phyloP scores from a whole-genome alignment of 2,888 invertebrate genomes.

The Aspidiotus rigidus region DNA sequence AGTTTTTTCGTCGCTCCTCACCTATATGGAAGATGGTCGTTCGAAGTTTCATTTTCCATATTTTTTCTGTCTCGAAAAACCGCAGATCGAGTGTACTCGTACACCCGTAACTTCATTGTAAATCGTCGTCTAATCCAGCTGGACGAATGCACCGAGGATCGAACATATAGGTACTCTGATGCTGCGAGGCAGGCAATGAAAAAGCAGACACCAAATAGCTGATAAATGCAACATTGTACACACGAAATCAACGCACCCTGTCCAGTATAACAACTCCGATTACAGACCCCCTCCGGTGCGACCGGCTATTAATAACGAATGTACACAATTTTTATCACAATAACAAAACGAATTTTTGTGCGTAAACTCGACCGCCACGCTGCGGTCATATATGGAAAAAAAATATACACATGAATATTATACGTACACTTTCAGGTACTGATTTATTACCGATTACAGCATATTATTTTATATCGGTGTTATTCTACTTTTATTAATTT shows the following conservation, averaged over 20 bases:
- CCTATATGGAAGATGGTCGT: too few relatives aligned
- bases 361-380: constrained; percentile 1
- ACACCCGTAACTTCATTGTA: too few relatives aligned
- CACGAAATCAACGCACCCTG: background rate
- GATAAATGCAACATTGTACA: constrained; percentile 2
- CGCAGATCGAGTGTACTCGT: too few relatives aligned
- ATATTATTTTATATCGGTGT: background rate
- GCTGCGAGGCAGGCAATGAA: background rate
- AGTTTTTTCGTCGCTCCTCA: too few relatives aligned
- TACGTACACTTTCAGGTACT: background rate
- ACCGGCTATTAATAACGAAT: constrained; percentile 1
- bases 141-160: too few relatives aligned
- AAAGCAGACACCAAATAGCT: background rate
- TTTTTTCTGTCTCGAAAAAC: too few relatives aligned
- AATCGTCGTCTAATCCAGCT: too few relatives aligned
- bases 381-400: background rate
- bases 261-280: background rate
- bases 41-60: too few relatives aligned
- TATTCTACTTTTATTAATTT: too few relatives aligned
- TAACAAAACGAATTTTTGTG: constrained; percentile 1
- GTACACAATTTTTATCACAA: background rate
- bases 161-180: too few relatives aligned
- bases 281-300: background rate
- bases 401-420: background rate
- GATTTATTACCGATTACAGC: constrained; percentile 2